Conservation (phyloP, 2,888 invertebrate genomes). For the Apodemia zela region DNA sequence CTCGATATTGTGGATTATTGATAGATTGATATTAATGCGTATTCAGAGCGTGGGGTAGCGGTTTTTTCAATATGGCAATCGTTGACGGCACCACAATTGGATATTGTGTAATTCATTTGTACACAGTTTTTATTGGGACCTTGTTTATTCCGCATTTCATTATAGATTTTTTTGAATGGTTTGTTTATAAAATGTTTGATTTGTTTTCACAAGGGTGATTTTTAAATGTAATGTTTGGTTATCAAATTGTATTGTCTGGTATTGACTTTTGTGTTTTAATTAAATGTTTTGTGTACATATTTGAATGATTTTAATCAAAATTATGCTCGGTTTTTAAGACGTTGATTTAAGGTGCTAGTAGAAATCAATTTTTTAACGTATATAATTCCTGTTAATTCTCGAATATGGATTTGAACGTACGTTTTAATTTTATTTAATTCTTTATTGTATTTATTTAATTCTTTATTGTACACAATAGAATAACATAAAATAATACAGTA, state of each 20-base stretch:
- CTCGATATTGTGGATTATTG: constrained; percentile 71
- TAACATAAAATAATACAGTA: too few relatives aligned
- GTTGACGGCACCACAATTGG: constrained; percentile 70
- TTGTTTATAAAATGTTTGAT: constrained; percentile 41
- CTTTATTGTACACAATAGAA: too few relatives aligned
- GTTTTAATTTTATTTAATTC: too few relatives aligned
- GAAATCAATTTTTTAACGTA: too few relatives aligned
- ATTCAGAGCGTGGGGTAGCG: constrained; percentile 54
- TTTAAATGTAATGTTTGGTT: constrained; percentile 32
- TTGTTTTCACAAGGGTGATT: constrained; percentile 39
- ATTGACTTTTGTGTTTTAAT: constrained; percentile 11
- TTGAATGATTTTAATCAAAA: background rate
- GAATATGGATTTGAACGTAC: too few relatives aligned
- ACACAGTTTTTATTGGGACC: constrained; percentile 52
- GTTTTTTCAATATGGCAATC: constrained; percentile 61
- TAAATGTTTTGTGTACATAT: background rate
- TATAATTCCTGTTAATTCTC: background rate
- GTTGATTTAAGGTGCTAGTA: too few relatives aligned
- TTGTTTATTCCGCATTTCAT: constrained; percentile 48
- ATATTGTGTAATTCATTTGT: constrained; percentile 61
- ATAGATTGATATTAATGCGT: constrained; percentile 74
- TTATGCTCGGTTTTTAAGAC: too few relatives aligned
- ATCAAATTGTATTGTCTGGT: constrained; percentile 27
- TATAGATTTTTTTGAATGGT: constrained; percentile 48
- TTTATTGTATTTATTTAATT: too few relatives aligned